Evolutionary conservation across 2,797 vertebrate species (phyloP), one percentile per base, ranked within the genome.

Genomic region (Serranus cabrilla): DNA sequence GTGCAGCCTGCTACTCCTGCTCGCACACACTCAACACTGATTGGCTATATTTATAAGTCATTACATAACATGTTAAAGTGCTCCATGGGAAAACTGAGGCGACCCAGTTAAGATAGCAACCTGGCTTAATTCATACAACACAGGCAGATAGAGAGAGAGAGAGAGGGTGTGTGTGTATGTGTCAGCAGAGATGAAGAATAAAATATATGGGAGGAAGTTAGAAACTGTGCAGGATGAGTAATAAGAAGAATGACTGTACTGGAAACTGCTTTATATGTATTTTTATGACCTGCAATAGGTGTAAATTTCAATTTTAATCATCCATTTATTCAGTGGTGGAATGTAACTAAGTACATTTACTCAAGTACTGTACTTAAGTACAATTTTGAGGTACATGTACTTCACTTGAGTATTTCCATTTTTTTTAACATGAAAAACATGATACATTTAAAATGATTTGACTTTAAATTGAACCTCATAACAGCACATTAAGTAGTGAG

Each of bases 11-110:
- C 76, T 67, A 62, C 55, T 71, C 7, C 65, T 61, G 83, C 79
- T 61, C 70, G 55, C 81, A 83, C 39, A 65, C 42, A 80, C 84
- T 73, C 52, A 80, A 57, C 76, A 76, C 76, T 74, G 77, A 89
- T 86, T 84, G 82, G 76, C 82, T 90, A 80, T 90, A 92, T 92
- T 89, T 87, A 87, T 90, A 89, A 88, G 76, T 68, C 65, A 89
- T 93, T 93, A 85, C 87, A 84, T 90, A 90, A 88, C 63, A 63
- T 58, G 85, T 86, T 86, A 84, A 90, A 91, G 69, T 78, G 83
- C 87, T 91, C 84, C 72, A 84, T 87, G 82, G 89, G 85, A 85
- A 91, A 89, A 87, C 74, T 79, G 80, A 82, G 80, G 81, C 79
- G 86, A 88, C 87, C 84, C 79, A 91, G 79, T 89, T 90, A 80